Conservation (phyloP, 2,113 vertebrate species). For the Ranitomeya imitator region DNA sequence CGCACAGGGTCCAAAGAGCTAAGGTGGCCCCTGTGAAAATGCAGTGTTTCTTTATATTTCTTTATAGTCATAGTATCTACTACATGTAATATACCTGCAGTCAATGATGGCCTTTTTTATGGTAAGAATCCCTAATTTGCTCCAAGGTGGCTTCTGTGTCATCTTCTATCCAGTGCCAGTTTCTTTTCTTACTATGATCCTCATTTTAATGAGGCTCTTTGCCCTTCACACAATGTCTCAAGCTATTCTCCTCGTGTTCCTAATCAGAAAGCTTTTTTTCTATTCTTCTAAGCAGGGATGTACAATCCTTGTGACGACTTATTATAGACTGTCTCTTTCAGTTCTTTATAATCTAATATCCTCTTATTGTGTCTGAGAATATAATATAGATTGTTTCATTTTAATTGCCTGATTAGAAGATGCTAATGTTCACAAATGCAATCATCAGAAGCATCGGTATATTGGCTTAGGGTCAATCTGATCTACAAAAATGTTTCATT, state of each 20-base stretch:
- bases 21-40: too few relatives aligned
- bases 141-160: neutral
- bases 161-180: neutral
- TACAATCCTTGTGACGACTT: neutral
- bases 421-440: too few relatives aligned
- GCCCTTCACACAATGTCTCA: neutral
- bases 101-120: neutral
- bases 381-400: neutral
- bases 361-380: neutral
- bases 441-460: too few relatives aligned
- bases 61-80: too few relatives aligned
- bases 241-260: neutral
- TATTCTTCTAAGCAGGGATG: neutral
- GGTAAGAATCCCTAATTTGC: neutral
- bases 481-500: too few relatives aligned
- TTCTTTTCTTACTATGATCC: neutral
- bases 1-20: too few relatives aligned
- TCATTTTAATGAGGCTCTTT: neutral
- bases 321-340: neutral
- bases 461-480: too few relatives aligned
- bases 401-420: neutral
- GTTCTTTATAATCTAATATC: neutral
- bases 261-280: neutral
- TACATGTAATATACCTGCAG: neutral
- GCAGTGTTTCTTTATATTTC: too few relatives aligned